Conservation (phyloP, 2,888 invertebrate genomes). For the Pollenia labialis region DNA sequence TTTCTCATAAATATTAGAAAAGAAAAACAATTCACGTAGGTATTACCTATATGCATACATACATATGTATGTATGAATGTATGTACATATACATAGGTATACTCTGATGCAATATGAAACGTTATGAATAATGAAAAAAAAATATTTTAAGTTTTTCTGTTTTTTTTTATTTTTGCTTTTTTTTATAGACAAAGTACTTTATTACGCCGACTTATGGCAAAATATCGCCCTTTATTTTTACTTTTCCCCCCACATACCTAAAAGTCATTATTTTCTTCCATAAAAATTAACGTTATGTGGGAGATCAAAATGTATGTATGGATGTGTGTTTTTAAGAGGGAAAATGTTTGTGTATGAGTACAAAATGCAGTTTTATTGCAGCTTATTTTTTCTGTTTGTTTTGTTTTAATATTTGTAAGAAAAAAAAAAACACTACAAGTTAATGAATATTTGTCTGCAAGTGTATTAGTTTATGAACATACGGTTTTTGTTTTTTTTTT, state of each 20-base stretch:
- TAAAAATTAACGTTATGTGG: constrained; percentile 5
- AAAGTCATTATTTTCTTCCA: background rate
- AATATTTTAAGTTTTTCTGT: constrained; percentile 21
- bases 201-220: constrained; percentile 41
- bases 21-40: too few species aligned
- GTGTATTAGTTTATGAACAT: constrained; percentile 5
- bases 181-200: constrained; percentile 34
- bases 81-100: too few species aligned
- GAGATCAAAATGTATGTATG: constrained; percentile 9
- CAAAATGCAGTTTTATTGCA: constrained; percentile 48
- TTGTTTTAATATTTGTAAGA: constrained; percentile 2
- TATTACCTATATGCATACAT: background rate
- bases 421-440: constrained; percentile 26
- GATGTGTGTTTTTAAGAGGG: background rate
- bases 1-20: too few species aligned
- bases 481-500: background rate
- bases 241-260: background rate
- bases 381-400: constrained; percentile 36
- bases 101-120: constrained; percentile 58
- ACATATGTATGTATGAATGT: too few species aligned
- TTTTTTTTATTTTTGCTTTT: background rate
- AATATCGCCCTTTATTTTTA: background rate
- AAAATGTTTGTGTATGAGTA: background rate
- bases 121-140: constrained; percentile 37
- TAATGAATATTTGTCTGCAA: constrained; percentile 44